Evolutionary conservation across 92 coral and sea anemone genomes (phyloP), one percentile per base, ranked within the genome.

Genomic region (Pocillopora meandrina): DNA sequence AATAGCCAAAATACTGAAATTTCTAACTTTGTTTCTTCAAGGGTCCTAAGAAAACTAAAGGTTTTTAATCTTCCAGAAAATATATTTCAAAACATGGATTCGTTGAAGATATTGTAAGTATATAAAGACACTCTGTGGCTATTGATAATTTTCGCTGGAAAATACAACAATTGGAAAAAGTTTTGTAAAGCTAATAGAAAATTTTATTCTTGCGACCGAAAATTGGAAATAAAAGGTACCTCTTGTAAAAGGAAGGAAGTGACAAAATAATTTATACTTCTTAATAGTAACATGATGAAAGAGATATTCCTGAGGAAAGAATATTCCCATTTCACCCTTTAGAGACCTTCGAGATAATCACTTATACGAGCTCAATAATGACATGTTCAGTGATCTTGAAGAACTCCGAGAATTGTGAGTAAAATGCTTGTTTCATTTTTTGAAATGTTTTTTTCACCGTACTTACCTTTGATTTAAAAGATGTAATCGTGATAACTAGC

Each of bases 341-440:
- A 63, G 68, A 63, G 68, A 63, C 68, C 68, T 63, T 18, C 23
- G 26, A 10, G 9, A 26, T 11, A 63, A 63, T 5, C 11, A 63
- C 17, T 17, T 63, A 63, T 26, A 26, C 31, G 18, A 10, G 9
- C 31, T 63, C 68, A 63, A 19, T 63, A 19, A 8, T 17, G 68
- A 63, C 21, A 26, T 63, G 6, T 63, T 63, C 68, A 23, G 68
- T 19, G 68, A 63, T 63, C 68, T 19, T 18, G 18, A 2, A 63
- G 68, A 63, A 63, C 68, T 63, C 31, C 31, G 68, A 63, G 68
- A 63, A 63, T 63, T 63, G 68, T 63, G 21, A 63, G 68, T 63
- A 19, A 19, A 63, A 42, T 42, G 52, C 52, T 42, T 42, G 5
- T 42, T 42, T 42, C 52, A 3, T 42, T 7, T 3, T 42, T 7